Conservation (phyloP, 2,113 vertebrate species). For the Alectura lathami region DNA sequence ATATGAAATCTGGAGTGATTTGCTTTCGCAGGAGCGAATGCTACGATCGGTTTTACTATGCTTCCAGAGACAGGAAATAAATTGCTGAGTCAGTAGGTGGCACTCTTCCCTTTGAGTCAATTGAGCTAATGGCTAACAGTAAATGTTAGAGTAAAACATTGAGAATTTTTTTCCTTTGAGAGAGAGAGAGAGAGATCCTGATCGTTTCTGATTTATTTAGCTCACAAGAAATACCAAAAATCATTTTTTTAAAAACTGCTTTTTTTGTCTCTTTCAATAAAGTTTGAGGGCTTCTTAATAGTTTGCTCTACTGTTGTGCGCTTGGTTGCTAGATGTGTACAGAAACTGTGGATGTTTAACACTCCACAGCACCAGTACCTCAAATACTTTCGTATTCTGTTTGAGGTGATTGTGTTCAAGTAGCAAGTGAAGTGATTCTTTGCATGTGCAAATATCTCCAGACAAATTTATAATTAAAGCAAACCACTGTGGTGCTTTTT, state of each 20-base stretch:
- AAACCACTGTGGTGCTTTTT: neutral
- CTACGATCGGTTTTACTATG: neutral
- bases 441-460: neutral
- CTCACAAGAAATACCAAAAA: neutral
- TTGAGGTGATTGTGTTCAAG: neutral
- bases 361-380: neutral
- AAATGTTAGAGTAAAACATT: neutral
- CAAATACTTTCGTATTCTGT: neutral
- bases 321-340: neutral
- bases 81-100: conserved; percentile 72
- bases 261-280: too few relatives aligned
- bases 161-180: neutral
- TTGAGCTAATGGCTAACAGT: neutral
- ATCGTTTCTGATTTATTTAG: neutral
- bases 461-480: neutral
- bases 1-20: neutral
- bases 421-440: neutral
- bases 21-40: neutral
- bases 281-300: neutral
- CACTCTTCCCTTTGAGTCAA: conserved; percentile 70
- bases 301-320: neutral
- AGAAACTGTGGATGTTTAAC: neutral
- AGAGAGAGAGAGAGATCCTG: neutral
- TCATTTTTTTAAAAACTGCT: too few relatives aligned
- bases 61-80: too few relatives aligned